Conservation (phyloP, 2,888 invertebrate species). For the Hoplodrina ambigua region DNA sequence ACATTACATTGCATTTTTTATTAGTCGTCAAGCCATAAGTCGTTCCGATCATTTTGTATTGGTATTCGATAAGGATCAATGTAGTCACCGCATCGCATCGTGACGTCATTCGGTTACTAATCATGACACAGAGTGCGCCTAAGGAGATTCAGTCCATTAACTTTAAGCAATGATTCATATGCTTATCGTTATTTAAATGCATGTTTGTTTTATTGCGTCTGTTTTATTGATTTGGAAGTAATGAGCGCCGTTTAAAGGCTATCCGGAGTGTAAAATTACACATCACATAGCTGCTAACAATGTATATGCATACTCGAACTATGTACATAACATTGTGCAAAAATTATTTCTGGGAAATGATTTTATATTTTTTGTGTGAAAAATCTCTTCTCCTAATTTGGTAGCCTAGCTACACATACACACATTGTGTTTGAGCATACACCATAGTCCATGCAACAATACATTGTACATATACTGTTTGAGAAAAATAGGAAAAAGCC, state of each 20-base stretch:
- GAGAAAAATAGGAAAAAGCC: no score
- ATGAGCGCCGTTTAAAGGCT: not conserved
- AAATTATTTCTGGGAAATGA: no score
- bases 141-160: slow-evolving; percentile 51
- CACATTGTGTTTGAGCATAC: no score
- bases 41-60: slow-evolving; percentile 12
- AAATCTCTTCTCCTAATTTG: no score
- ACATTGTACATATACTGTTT: no score
- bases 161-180: slow-evolving; percentile 47
- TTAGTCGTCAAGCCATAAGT: slow-evolving; percentile 20
- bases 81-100: slow-evolving; percentile 50
- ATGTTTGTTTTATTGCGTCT: slow-evolving; percentile 9
- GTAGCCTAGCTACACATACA: no score
- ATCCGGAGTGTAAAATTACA: no score
- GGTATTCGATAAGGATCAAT: slow-evolving; percentile 53
- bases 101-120: slow-evolving; percentile 45
- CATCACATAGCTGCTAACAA: no score
- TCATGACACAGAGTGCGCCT: slow-evolving; percentile 61
- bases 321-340: no score
- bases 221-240: not conserved
- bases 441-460: no score
- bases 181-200: slow-evolving; percentile 36
- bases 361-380: no score
- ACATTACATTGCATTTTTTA: slow-evolving; percentile 13
- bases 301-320: no score